phyloP scores from a whole-genome alignment of 53 echinoderm and acorn worm genomes.

The Zoroaster sp. region DNA sequence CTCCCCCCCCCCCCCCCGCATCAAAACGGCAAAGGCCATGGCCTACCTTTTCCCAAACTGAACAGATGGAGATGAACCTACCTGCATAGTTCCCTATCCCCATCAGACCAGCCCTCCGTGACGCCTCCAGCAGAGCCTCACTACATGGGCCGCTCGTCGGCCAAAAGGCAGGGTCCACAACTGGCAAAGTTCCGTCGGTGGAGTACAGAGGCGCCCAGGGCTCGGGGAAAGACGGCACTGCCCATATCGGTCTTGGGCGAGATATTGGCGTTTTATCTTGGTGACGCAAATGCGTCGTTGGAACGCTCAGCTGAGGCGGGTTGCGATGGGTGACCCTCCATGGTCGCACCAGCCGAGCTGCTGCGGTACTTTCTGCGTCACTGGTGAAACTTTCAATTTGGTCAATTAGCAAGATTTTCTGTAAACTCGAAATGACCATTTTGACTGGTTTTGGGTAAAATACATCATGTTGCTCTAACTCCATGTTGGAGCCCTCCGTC shows the following conservation, averaged over 20 bases:
- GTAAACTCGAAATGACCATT: neutral
- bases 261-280: neutral
- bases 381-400: neutral
- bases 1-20: neutral
- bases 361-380: neutral
- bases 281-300: neutral
- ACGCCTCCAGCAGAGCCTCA: slow-evolving; percentile 47
- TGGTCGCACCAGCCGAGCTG: neutral
- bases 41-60: no score
- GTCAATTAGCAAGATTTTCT: neutral
- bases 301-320: neutral
- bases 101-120: slow-evolving; percentile 43
- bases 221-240: neutral
- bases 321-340: neutral
- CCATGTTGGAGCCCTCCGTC: neutral
- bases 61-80: no score
- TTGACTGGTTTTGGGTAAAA: neutral
- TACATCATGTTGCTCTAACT: neutral
- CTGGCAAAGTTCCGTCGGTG: neutral
- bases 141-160: slow-evolving; percentile 30
- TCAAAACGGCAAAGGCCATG: neutral
- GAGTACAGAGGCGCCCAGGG: neutral
- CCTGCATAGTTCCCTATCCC: slow-evolving; percentile 33
- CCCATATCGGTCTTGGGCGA: neutral
- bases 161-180: slow-evolving; percentile 8